These are phyloP conservation scores for Syngnathus acus DNA, from an alignment of 2,797 vertebrate species.

Conservation along the genomic window DNA sequence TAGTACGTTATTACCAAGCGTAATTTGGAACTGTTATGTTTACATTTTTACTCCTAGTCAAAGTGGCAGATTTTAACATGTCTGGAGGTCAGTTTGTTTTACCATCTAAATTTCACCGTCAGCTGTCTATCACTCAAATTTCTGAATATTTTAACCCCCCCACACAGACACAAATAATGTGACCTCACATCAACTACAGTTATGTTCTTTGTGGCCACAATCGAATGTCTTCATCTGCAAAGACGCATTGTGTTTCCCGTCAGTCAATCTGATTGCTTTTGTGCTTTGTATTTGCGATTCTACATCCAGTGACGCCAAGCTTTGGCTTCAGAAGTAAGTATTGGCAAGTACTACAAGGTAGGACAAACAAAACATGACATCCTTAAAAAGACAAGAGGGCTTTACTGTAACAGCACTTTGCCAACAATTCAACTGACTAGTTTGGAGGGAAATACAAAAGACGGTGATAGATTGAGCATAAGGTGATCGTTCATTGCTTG, in stretches of 20 bases:
- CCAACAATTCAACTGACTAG: slow-evolving; percentile 51
- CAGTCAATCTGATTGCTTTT: slow-evolving; percentile 36
- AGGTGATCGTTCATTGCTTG: not conserved
- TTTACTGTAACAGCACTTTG: slow-evolving; percentile 37
- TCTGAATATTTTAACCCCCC: not conserved
- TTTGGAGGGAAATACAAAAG: slow-evolving; percentile 46
- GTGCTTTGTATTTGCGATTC: slow-evolving; percentile 38
- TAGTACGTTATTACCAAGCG: slow-evolving; percentile 18
- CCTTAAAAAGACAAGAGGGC: slow-evolving; percentile 46
- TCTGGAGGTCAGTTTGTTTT: not conserved
- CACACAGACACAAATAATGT: not conserved
- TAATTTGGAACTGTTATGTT: not conserved
- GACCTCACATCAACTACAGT: not conserved
- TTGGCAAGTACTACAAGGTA: slow-evolving; percentile 29
- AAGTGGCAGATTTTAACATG: not conserved
- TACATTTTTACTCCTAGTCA: not conserved
- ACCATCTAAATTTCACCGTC: not conserved
- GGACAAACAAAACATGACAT: slow-evolving; percentile 53
- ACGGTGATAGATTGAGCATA: slow-evolving; percentile 36
- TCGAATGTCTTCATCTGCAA: slow-evolving; percentile 1
- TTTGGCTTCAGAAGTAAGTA: slow-evolving; percentile 40
- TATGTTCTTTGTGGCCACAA: not conserved
- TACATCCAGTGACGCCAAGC: slow-evolving; percentile 39
- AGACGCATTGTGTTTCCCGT: not conserved
- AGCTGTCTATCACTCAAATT: not conserved